Evolutionary conservation across 1,140 invertebrate species (phyloP), one percentile per base, ranked within the genome.

Genomic region (Drosophila nebulosa): DNA sequence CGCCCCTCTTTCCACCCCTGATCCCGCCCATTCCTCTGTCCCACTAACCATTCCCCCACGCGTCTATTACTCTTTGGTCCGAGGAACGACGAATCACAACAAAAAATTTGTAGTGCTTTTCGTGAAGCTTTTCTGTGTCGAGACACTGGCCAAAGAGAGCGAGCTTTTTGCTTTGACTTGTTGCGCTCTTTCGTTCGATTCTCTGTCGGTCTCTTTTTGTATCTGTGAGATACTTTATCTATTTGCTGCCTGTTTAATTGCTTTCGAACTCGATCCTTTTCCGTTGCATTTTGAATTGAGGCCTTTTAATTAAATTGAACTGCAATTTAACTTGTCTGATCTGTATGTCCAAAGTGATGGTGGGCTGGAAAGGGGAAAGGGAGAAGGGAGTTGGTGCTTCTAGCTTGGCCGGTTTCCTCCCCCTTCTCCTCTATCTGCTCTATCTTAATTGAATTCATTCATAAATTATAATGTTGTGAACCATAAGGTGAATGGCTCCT

Each of bases 391-490:
- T 16, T 42, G 1, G 39, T 9, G 0, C 21, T 3, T 46, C 39
- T 46, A 46, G 39, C 39, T 46, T 7, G 39, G 16, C 39, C 39
- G 7, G 16, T 10, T 14, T 14, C 4, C 36, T 39, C 35, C 35
- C 16, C 16, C 16, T 16, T 42, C 9, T n/a, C 35, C n/a, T 5
- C n/a, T 1, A 18, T 64, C 14, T 39, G 35, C 6, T 59, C 35
- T 78, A 80, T 85, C 81, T 86, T 86, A 85, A 85, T 85, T 85
- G 80, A 86, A 80, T 85, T 77, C 77, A 74, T 80, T 74, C 80
- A 85, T 78, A 86, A 86, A 74, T 85, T 78, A 74, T 68, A 32
- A 53, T 63, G 57, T 63, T 74, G 68, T 71, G 58, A 52, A 55
- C 59, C 58, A 63, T 32, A 60, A 64, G 24, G 24, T 63, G 27